Percentiles rank a stretch among this genome's conserved stretches.
phyloP scores from a whole-genome alignment of 2,113 vertebrate genomes.

The Oreochromis tanganicae region DNA sequence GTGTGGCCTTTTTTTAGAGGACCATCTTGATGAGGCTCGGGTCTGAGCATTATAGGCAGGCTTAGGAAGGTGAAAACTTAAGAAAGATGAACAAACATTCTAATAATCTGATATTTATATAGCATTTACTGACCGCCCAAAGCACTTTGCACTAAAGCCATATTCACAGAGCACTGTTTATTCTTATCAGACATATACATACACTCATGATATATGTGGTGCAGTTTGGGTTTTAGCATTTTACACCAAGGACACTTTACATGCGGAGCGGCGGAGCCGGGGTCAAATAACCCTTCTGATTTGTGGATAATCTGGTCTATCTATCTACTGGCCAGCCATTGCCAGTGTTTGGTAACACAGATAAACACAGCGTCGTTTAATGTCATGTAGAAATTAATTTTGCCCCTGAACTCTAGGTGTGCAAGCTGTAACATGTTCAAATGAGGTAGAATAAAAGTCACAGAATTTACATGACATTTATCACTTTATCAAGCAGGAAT shows the following conservation, averaged over 20 bases:
- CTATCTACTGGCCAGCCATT: neutral
- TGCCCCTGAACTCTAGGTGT: neutral
- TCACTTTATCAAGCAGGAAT: neutral
- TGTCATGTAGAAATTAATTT: neutral
- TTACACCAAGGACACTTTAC: neutral
- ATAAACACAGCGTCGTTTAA: neutral
- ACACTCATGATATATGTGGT: neutral
- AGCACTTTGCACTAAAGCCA: neutral
- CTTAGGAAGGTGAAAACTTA: neutral
- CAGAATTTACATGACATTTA: neutral
- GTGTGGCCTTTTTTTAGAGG: neutral
- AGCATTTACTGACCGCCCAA: neutral
- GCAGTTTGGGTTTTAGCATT: neutral
- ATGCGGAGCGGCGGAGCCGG: too few relatives aligned
- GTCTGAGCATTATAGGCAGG: neutral
- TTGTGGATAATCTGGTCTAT: neutral
- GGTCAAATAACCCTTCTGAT: neutral
- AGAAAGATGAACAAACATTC: neutral
- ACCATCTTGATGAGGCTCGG: neutral
- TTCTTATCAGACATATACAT: neutral
- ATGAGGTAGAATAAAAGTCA: neutral
- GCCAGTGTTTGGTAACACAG: neutral
- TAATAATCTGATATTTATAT: neutral
- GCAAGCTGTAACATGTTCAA: neutral
- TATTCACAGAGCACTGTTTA: neutral